These are phyloP conservation scores for Hemibagrus guttatus DNA, from an alignment of 2,797 vertebrate genomes.

Conservation along the genomic window DNA sequence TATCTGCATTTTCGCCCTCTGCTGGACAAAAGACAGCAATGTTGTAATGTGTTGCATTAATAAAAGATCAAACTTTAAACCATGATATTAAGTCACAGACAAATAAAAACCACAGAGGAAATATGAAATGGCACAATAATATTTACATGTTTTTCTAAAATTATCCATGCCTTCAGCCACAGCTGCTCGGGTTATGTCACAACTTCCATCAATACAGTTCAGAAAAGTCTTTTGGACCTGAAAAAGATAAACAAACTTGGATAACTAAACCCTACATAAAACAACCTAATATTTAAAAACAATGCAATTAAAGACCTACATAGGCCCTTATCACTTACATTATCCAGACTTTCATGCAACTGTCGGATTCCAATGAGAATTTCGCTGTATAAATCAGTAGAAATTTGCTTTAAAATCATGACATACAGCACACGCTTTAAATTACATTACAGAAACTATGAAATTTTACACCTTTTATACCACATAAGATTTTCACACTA, in stretches of 20 bases:
- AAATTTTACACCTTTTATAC: not conserved
- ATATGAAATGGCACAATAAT: constrained; percentile 39
- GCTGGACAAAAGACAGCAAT: not conserved
- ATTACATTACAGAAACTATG: not conserved
- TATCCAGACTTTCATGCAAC: constrained; percentile 78
- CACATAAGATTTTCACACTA: not conserved
- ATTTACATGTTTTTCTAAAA: constrained; percentile 71
- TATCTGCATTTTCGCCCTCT: not conserved
- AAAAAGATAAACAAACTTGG: constrained; percentile 39
- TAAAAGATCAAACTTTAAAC: not conserved
- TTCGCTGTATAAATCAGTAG: constrained; percentile 75
- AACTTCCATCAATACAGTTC: constrained; percentile 65
- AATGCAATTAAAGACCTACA: not conserved
- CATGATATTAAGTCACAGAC: not conserved
- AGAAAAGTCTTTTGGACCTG: constrained; percentile 71
- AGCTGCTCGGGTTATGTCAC: constrained; percentile 62
- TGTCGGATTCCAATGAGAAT: constrained; percentile 75
- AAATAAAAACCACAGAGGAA: constrained; percentile 12
- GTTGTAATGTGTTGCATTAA: not conserved
- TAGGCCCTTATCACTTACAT: constrained; percentile 74
- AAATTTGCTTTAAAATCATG: constrained; percentile 26
- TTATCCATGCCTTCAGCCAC: constrained; percentile 65
- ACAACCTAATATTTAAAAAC: not conserved
- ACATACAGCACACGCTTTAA: not conserved
- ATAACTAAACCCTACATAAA: constrained; percentile 8